A percentile compares a stretch with the other conserved stretches of the same genome.
phyloP scores from a whole-genome alignment of 2,113 vertebrate genomes.

The Onychorhynchus coronatus region DNA sequence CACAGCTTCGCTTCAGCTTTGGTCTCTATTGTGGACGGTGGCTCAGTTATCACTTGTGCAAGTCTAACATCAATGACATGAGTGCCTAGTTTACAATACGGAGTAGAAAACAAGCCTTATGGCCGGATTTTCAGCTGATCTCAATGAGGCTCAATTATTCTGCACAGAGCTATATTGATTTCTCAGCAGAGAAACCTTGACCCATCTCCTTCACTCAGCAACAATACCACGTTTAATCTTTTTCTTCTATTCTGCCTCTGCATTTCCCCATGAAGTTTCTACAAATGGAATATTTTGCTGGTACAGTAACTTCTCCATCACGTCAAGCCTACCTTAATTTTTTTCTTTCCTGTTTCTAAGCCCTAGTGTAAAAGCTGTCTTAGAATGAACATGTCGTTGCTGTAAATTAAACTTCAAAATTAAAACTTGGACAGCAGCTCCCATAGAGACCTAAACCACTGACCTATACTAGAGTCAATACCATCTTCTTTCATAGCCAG shows the following conservation, averaged over 20 bases:
- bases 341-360: background rate
- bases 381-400: background rate
- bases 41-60: background rate
- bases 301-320: background rate
- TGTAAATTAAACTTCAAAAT: background rate
- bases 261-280: background rate
- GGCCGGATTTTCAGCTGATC: background rate
- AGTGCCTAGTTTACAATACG: background rate
- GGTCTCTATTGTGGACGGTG: rapidly evolving
- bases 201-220: background rate
- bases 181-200: background rate
- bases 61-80: background rate
- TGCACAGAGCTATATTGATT: background rate
- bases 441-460: background rate
- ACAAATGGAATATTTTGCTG: background rate
- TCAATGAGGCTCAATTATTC: background rate
- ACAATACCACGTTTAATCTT: background rate
- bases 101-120: background rate
- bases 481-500: background rate
- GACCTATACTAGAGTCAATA: background rate
- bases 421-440: background rate
- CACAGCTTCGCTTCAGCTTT: background rate
- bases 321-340: background rate
- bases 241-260: background rate
- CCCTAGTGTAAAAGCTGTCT: background rate